phyloP scores from a whole-genome alignment of 2,113 vertebrate genomes.

The Sturnus vulgaris region DNA sequence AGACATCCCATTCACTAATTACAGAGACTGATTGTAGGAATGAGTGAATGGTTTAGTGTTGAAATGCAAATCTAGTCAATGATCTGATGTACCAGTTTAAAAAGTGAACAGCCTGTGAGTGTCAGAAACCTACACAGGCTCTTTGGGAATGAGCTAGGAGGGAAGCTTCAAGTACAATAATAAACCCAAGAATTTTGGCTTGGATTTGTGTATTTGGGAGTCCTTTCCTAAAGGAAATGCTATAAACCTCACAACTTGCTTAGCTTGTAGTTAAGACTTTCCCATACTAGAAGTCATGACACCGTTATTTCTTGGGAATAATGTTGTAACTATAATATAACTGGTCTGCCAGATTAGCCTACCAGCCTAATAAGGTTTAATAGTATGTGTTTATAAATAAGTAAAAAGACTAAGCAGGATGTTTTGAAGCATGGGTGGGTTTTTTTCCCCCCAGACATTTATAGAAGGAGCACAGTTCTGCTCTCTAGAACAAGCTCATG shows the following conservation, averaged over 20 bases:
- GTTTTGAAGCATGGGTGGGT: neutral
- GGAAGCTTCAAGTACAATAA: neutral
- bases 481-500: neutral
- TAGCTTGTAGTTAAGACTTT: neutral
- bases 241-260: neutral
- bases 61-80: neutral
- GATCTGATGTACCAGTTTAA: neutral
- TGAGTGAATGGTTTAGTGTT: neutral
- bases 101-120: neutral
- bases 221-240: neutral
- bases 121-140: neutral
- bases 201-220: neutral
- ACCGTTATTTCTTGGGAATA: neutral
- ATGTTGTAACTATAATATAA: neutral
- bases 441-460: neutral
- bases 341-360: neutral
- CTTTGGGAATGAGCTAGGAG: neutral
- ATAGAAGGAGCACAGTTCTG: neutral
- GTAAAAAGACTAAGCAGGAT: neutral
- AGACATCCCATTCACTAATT: neutral
- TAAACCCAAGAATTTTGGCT: neutral
- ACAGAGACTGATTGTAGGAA: neutral
- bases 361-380: neutral
- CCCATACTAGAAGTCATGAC: neutral
- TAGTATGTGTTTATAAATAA: neutral